Evolutionary conservation across 2,797 vertebrate genomes (phyloP).

Genomic region (Mallotus villosus): DNA sequence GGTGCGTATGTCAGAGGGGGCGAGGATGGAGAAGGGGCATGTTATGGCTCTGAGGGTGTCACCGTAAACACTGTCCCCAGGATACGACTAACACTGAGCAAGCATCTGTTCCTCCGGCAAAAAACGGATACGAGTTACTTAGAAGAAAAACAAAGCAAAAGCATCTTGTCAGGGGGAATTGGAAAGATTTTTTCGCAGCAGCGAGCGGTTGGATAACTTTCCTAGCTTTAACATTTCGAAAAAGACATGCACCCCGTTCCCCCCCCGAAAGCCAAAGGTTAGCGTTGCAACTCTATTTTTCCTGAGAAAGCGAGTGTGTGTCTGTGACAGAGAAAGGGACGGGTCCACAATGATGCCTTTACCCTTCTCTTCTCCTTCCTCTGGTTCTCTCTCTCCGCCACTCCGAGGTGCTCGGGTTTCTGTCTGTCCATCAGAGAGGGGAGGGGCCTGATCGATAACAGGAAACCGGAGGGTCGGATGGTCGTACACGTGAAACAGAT

Average conservation of each 20-base stretch:
- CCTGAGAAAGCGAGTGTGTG: background rate
- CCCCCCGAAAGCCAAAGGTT: too few species aligned
- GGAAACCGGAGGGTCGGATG: slow-evolving; percentile 94
- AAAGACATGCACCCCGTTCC: too few species aligned
- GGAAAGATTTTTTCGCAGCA: too few species aligned
- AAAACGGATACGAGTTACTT: slow-evolving; percentile 49
- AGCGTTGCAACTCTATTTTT: too few species aligned
- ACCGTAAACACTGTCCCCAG: slow-evolving; percentile 81
- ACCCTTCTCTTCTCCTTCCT: slow-evolving; percentile 29
- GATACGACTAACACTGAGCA: slow-evolving; percentile 78
- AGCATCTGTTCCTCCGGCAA: slow-evolving; percentile 79
- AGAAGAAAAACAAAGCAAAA: slow-evolving; percentile 1
- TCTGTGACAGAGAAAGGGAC: slow-evolving; percentile 22
- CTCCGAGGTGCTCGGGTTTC: slow-evolving; percentile 83
- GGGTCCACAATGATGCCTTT: slow-evolving; percentile 16
- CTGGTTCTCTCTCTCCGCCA: slow-evolving; percentile 72
- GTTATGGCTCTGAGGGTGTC: slow-evolving; percentile 83
- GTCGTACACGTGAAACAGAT: slow-evolving; percentile 95
- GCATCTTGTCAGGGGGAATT: too few species aligned
- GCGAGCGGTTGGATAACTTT: too few species aligned
- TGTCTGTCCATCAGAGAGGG: slow-evolving; percentile 88
- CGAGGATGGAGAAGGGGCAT: slow-evolving; percentile 60
- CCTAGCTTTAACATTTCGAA: too few species aligned
- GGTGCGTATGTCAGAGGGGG: slow-evolving; percentile 25
- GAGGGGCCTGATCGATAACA: slow-evolving; percentile 94